phyloP scores from a whole-genome alignment of 1,140 invertebrate genomes.

The Scaptomyza montana region DNA sequence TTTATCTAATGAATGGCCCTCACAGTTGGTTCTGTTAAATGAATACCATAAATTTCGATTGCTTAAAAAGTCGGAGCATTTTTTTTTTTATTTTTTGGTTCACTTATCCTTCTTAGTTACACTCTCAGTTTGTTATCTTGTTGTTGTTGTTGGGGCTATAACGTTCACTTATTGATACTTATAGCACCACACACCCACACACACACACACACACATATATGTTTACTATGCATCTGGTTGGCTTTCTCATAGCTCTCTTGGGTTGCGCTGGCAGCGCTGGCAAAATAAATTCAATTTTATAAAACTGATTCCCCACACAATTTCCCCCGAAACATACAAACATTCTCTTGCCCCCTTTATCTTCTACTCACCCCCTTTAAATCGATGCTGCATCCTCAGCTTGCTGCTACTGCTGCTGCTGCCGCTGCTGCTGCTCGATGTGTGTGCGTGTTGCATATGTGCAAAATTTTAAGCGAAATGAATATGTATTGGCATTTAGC shows the following conservation, averaged over 20 bases:
- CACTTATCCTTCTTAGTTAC: constrained; percentile 81
- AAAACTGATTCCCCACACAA: constrained; percentile 82
- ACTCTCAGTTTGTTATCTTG: constrained; percentile 59
- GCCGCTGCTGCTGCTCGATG: background rate
- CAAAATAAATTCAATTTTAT: constrained; percentile 81
- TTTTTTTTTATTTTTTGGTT: background rate
- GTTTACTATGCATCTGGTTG: constrained; percentile 40
- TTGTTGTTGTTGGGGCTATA: constrained; percentile 43
- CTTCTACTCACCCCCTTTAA: no score
- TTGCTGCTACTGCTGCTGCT: background rate
- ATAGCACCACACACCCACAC: constrained; percentile 61
- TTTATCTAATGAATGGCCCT: constrained; percentile 21
- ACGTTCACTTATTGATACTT: constrained; percentile 77
- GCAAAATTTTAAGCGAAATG: constrained; percentile 78
- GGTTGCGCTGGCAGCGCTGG: constrained; percentile 59
- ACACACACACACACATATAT: constrained; percentile 23
- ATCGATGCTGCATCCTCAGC: background rate
- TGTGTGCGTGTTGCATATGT: constrained; percentile 67
- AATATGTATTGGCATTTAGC: constrained; percentile 81
- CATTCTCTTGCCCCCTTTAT: background rate
- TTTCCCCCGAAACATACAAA: constrained; percentile 52
- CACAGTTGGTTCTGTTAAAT: constrained; percentile 50
- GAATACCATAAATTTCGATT: constrained; percentile 72
- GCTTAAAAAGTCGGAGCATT: constrained; percentile 25
- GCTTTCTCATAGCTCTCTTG: constrained; percentile 57